A percentile compares a stretch with the other conserved stretches of the same genome.
Evolutionary conservation across 2,797 vertebrate species (phyloP).

Genomic region (Parauchenoglanis punctatus): DNA sequence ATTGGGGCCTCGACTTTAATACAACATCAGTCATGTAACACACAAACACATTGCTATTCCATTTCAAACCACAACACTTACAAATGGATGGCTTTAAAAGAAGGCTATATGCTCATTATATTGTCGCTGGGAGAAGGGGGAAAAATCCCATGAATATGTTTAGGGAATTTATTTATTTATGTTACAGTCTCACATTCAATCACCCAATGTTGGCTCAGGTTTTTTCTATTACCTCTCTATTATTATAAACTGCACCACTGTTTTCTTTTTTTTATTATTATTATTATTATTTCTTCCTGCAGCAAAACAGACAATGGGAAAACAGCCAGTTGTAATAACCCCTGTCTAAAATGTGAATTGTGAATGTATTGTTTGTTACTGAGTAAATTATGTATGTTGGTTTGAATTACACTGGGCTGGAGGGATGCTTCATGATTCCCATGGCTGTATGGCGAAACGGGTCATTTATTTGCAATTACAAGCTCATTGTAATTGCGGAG

Average conservation of each 20-base stretch:
- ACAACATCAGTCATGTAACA: slow-evolving; percentile 71
- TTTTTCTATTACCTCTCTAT: slow-evolving; percentile 47
- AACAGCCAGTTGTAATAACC: slow-evolving; percentile 45
- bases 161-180: slow-evolving; percentile 60
- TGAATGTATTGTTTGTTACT: slow-evolving; percentile 51
- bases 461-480: slow-evolving; percentile 57
- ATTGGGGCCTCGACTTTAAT: slow-evolving; percentile 79
- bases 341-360: slow-evolving; percentile 30
- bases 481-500: slow-evolving; percentile 44
- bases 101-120: slow-evolving; percentile 60
- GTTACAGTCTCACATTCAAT: slow-evolving; percentile 54
- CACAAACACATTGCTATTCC: slow-evolving; percentile 70
- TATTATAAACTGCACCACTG: slow-evolving; percentile 38
- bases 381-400: slow-evolving; percentile 54
- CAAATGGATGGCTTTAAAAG: slow-evolving; percentile 67
- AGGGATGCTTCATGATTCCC: slow-evolving; percentile 33
- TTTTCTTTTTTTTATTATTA: slow-evolving; percentile 25
- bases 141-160: slow-evolving; percentile 65
- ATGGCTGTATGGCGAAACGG: slow-evolving; percentile 38
- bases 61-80: slow-evolving; percentile 71
- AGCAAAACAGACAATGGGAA: slow-evolving; percentile 52
- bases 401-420: slow-evolving; percentile 47
- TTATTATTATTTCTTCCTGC: slow-evolving; percentile 19
- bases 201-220: slow-evolving; percentile 42
- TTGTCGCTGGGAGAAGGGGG: slow-evolving; percentile 47